Base-by-base conservation (phyloP, 2,113 vertebrate species). In the Neopipo cinnamomea region DNA sequence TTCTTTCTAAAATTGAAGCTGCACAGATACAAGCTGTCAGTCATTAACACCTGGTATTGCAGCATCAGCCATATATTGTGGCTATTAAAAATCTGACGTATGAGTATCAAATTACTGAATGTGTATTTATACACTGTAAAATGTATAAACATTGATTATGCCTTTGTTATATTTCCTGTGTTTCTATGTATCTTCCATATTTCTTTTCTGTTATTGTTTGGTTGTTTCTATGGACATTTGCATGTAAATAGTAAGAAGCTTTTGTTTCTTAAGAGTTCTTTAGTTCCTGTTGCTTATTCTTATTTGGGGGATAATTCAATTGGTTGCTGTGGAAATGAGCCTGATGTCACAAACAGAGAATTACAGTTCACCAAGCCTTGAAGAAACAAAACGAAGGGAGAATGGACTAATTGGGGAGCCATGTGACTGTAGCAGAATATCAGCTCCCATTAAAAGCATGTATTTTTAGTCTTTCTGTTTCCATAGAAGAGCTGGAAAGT, bases 261-360 rank as follows among this genome's bases (percentile, higher is more conserved):
- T 90, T 94, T 86, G 42, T 93, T 91, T 93, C 82, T 91, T 75
- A 61, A 20, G 67, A 59, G 35, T 95, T 94, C 79, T 20, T 96
- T 77, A 63, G 39, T 88, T 95, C 61, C 75, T 81, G 9, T 63
- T 95, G 59, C 95, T 87, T 84, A 80, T 84, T 95, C 76, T n/a
- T 78, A 15, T 93, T 93, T 90, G 44, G 44, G 56, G 90, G 17
- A 61, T 96, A 94, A 94, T 95, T 91, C 73, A 91, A 35, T 96
- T 93, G 76, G 92, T 96, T 97, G 93, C 95, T 94, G 88, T 96
- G 90, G 93, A 95, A 95, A 96, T 96, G 83, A 81, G 91, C 79
- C 73, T 93, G 78, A 74, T 97, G 92, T 93, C 85, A 94, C 79
- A 94, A 94, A 96, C 68, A 94, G 71, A 95, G 67, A 94, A 63